These are phyloP conservation scores for Antitype chi DNA, from an alignment of 2,888 invertebrate species.

Conservation along the genomic window DNA sequence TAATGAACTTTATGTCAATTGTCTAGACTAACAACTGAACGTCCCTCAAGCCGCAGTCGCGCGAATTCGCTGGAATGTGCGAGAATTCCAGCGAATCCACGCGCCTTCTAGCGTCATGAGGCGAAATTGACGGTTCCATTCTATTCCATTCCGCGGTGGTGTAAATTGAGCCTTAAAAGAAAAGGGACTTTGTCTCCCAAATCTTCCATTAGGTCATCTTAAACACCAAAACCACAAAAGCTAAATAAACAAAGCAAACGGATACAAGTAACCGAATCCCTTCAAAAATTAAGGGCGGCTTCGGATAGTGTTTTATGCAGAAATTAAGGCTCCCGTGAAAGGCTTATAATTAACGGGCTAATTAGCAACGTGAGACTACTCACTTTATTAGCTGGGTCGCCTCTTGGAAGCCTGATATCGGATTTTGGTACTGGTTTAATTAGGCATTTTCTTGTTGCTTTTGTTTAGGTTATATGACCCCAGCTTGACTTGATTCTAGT, in stretches of 20 bases:
- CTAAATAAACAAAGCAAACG: constrained; percentile 67
- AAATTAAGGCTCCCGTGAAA: constrained; percentile 89
- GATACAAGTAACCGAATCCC: constrained; percentile 82
- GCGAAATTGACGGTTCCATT: too few species aligned
- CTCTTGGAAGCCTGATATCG: constrained; percentile 87
- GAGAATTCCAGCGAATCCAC: too few species aligned
- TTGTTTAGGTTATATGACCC: constrained; percentile 65
- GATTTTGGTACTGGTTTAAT: constrained; percentile 89
- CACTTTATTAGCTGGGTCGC: constrained; percentile 86
- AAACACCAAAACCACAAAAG: constrained; percentile 21
- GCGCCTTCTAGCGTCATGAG: too few species aligned
- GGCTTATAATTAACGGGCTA: constrained; percentile 89
- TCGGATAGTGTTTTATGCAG: constrained; percentile 85
- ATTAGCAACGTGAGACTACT: constrained; percentile 89
- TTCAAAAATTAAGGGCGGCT: constrained; percentile 83
- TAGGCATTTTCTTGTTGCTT: constrained; percentile 84
- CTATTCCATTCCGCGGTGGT: too few species aligned
- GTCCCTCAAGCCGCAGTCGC: too few species aligned
- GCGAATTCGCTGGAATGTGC: too few species aligned
- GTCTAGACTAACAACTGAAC: too few species aligned
- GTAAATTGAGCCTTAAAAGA: too few species aligned
- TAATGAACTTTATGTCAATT: too few species aligned
- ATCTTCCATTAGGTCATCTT: neutral
- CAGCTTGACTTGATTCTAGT: constrained; percentile 44
- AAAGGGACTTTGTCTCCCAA: neutral